Percentiles rank a stretch among this genome's conserved stretches.
These are phyloP conservation scores for Aradophagus sp. DNA, from an alignment of 1,140 invertebrate genomes.

Conservation along the genomic window DNA sequence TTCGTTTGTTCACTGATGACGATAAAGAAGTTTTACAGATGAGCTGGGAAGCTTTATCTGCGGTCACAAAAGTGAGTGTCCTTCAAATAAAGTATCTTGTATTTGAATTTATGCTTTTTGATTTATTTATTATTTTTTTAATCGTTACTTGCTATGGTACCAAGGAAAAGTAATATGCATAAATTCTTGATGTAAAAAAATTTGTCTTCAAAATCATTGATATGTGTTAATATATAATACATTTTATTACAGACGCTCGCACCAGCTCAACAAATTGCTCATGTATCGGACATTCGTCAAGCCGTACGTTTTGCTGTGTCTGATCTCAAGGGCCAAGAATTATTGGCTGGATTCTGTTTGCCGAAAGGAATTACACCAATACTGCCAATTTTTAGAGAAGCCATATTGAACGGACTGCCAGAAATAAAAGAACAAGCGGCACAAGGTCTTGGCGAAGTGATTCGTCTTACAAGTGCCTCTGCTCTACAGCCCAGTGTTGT, in stretches of 20 bases:
- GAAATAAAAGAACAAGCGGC: slow-evolving; percentile 97
- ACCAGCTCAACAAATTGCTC: slow-evolving; percentile 85
- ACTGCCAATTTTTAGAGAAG: slow-evolving; percentile 95
- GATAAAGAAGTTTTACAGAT: slow-evolving; percentile 89
- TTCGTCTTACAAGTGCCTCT: slow-evolving; percentile 86
- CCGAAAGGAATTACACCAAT: slow-evolving; percentile 96
- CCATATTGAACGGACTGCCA: slow-evolving; percentile 93
- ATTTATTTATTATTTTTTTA: too few species aligned
- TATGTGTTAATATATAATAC: too few species aligned
- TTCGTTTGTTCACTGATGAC: slow-evolving; percentile 87
- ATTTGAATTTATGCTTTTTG: too few species aligned
- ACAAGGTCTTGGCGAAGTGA: slow-evolving; percentile 94
- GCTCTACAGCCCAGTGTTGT: slow-evolving; percentile 96
- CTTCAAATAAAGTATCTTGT: too few species aligned
- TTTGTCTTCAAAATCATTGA: too few species aligned
- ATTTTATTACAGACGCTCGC: slow-evolving; percentile 81
- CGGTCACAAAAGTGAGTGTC: slow-evolving; percentile 85
- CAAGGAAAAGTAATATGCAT: too few species aligned
- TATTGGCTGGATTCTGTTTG: slow-evolving; percentile 95
- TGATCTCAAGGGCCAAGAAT: slow-evolving; percentile 86
- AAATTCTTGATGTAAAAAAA: too few species aligned
- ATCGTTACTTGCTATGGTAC: too few species aligned
- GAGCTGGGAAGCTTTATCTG: slow-evolving; percentile 92
- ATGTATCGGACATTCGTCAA: slow-evolving; percentile 92
- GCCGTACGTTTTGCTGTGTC: slow-evolving; percentile 91